Conservation (phyloP, 1,140 invertebrate species). For the Ostrea denselamellosa region DNA sequence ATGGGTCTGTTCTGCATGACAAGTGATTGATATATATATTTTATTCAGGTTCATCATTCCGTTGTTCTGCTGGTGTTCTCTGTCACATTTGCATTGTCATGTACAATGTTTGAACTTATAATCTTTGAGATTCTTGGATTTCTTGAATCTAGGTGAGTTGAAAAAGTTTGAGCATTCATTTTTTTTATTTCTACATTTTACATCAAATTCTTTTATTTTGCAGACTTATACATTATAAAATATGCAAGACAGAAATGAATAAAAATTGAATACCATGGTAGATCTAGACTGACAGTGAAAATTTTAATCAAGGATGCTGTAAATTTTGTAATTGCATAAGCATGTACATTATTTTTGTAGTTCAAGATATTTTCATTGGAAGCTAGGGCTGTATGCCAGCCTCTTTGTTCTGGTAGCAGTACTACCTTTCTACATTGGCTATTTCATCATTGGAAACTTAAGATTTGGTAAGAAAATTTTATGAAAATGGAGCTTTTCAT, state of each 20-base stretch:
- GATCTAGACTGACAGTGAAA: no score
- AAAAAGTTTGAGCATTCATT: no score
- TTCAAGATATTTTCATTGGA: constrained; percentile 98
- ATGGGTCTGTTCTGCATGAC: no score
- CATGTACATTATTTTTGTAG: constrained; percentile 81
- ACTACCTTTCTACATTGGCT: constrained; percentile 98
- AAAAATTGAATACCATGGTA: no score
- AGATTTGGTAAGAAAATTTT: constrained; percentile 86
- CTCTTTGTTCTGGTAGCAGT: constrained; percentile 97
- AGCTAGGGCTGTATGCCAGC: constrained; percentile 92
- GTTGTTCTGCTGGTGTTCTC: constrained; percentile 98
- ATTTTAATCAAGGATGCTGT: no score
- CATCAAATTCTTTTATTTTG: no score
- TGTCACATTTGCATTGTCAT: constrained; percentile 96
- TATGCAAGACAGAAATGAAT: no score
- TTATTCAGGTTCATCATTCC: constrained; percentile 88
- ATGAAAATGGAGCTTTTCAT: no score
- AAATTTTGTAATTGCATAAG: no score
- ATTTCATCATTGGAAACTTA: constrained; percentile 95
- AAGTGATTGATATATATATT: no score
- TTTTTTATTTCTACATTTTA: no score
- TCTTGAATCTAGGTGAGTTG: constrained; percentile 87
- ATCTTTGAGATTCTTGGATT: constrained; percentile 99
- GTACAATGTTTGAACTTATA: constrained; percentile 99
- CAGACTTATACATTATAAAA: no score